These are phyloP conservation scores for Scomber colias DNA, from an alignment of 2,113 vertebrate genomes.

Conservation along the genomic window DNA sequence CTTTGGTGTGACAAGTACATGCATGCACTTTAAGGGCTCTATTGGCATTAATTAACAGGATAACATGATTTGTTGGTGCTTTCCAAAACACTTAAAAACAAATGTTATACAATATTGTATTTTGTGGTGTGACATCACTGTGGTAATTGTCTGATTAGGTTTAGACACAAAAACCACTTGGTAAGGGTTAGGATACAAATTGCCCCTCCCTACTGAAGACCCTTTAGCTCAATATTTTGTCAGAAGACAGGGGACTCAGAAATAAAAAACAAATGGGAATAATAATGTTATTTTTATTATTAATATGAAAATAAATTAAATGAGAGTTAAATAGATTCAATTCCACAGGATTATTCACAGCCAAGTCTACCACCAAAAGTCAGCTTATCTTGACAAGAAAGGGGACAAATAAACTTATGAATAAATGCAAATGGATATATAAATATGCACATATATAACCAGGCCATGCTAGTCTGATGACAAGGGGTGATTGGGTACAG, in stretches of 20 bases:
- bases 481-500: slow-evolving; percentile 40
- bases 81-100: no score
- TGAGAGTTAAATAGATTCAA: slow-evolving; percentile 30
- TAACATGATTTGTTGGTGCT: no score
- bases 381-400: slow-evolving; percentile 52
- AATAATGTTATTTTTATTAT: background rate
- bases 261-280: slow-evolving; percentile 8
- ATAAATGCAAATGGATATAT: slow-evolving; percentile 63
- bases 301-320: slow-evolving; percentile 21
- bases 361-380: slow-evolving; percentile 45
- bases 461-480: slow-evolving; percentile 52
- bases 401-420: slow-evolving; percentile 66
- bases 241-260: background rate
- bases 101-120: no score
- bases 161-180: no score
- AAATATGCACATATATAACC: slow-evolving; percentile 66
- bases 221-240: background rate
- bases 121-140: no score
- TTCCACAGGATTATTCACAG: slow-evolving; percentile 47
- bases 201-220: background rate
- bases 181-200: background rate
- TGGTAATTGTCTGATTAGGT: no score
- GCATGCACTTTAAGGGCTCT: no score
- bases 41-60: no score
- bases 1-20: no score